Evolutionary conservation across 2,888 invertebrate species (phyloP).

Genomic region (Caenorhabditis sulstoni): DNA sequence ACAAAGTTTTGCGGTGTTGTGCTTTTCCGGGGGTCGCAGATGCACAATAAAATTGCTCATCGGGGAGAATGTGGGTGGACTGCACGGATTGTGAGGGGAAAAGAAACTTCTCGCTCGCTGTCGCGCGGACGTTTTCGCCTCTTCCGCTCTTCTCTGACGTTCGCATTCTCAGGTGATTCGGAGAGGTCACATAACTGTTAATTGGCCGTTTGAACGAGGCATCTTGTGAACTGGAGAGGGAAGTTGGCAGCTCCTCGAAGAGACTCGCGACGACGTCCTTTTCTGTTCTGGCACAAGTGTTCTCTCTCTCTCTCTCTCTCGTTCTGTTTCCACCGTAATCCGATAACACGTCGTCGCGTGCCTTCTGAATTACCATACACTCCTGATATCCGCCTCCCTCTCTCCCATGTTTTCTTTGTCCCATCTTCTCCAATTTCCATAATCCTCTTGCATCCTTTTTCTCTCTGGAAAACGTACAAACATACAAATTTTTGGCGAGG

Average conservation of each 20-base stretch:
- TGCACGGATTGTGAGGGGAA: constrained; percentile 17
- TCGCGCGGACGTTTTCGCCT: no score
- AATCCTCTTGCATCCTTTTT: constrained; percentile 21
- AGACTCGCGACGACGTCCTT: no score
- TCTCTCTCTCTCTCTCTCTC: not conserved
- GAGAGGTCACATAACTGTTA: no score
- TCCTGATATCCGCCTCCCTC: not conserved
- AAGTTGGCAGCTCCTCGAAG: no score
- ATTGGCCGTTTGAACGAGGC: not conserved
- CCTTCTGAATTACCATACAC: constrained; percentile 17
- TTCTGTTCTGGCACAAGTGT: no score
- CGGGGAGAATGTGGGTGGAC: constrained; percentile 31
- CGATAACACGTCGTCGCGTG: constrained; percentile 18
- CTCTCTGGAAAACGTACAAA: constrained; percentile 30
- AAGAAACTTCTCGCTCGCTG: not conserved
- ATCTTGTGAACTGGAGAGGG: no score
- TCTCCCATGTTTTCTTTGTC: constrained; percentile 7
- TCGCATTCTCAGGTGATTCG: no score
- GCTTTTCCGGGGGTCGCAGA: constrained; percentile 19
- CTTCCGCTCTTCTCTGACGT: no score
- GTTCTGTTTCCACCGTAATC: constrained; percentile 25
- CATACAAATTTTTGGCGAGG: constrained; percentile 1
- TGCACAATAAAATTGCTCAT: constrained; percentile 58
- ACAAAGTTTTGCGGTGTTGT: constrained; percentile 13
- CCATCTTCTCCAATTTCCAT: constrained; percentile 45